Conservation (phyloP, 2,888 invertebrate species). For the Hyles lineata region DNA sequence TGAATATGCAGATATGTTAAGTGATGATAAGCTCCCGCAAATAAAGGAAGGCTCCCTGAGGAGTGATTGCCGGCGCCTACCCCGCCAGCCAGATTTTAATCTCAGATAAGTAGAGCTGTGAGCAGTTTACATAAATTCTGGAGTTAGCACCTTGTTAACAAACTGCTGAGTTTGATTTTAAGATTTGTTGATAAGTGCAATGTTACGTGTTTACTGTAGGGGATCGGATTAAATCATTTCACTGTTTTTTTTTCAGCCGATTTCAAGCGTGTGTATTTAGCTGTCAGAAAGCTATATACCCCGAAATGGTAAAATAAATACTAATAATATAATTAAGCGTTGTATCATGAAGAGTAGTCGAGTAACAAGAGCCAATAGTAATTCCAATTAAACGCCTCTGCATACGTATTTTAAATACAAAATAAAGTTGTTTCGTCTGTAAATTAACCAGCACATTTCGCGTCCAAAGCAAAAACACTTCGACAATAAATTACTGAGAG, state of each 20-base stretch:
- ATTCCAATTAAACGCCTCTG: no score
- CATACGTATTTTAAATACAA: neutral
- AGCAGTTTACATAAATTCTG: slow-evolving; percentile 84
- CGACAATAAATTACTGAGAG: slow-evolving; percentile 23
- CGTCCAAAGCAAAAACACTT: slow-evolving; percentile 4
- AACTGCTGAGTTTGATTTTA: slow-evolving; percentile 80
- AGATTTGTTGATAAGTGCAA: slow-evolving; percentile 71
- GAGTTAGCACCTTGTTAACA: slow-evolving; percentile 83
- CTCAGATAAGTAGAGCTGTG: slow-evolving; percentile 79
- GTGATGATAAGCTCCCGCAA: slow-evolving; percentile 76
- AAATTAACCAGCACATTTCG: neutral
- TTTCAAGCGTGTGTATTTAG: no score
- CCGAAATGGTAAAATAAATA: no score
- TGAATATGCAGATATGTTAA: slow-evolving; percentile 83
- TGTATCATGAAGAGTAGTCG: slow-evolving; percentile 4
- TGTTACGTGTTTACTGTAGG: slow-evolving; percentile 42
- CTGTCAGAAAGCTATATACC: no score
- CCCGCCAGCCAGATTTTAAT: slow-evolving; percentile 80
- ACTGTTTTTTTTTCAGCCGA: neutral
- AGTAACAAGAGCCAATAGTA: no score
- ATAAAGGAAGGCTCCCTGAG: slow-evolving; percentile 73
- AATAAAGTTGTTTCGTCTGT: slow-evolving; percentile 5
- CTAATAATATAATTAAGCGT: neutral
- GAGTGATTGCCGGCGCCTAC: slow-evolving; percentile 79
- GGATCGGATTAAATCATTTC: neutral